Percentiles rank a stretch among this genome's conserved stretches.
These are phyloP conservation scores for Poecilia picta DNA, from an alignment of 2,797 vertebrate genomes.

Conservation along the genomic window DNA sequence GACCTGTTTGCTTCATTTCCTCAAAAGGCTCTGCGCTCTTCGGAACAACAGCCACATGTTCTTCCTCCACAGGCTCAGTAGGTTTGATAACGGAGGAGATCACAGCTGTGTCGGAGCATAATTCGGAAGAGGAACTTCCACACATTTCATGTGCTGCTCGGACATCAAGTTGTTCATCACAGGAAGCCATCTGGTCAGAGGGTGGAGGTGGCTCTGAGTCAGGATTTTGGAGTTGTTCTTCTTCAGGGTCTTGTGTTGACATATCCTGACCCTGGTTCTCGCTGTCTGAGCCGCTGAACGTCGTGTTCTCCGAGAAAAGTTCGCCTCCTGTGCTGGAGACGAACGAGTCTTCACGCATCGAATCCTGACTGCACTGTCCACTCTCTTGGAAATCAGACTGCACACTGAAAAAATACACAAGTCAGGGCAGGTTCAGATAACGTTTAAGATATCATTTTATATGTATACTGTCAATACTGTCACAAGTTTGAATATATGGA, in stretches of 20 bases:
- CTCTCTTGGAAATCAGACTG: constrained; percentile 59
- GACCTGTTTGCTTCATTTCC: constrained; percentile 4
- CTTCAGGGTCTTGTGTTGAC: constrained; percentile 16
- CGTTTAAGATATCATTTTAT: background rate
- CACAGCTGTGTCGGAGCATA: background rate
- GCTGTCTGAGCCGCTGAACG: constrained; percentile 68
- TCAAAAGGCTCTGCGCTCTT: constrained; percentile 9
- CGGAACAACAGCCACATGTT: background rate
- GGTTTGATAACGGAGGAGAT: constrained; percentile 2
- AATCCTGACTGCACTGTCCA: constrained; percentile 77
- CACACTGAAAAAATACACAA: constrained; percentile 38
- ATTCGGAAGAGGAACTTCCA: constrained; percentile 2
- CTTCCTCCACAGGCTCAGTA: constrained; percentile 25
- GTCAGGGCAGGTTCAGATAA: background rate
- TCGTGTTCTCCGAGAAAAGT: constrained; percentile 60
- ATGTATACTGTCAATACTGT: background rate
- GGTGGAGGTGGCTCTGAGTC: constrained; percentile 28
- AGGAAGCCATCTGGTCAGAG: background rate
- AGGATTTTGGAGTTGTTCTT: constrained; percentile 11
- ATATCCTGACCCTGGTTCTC: constrained; percentile 43
- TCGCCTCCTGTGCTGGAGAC: constrained; percentile 67
- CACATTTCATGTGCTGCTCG: constrained; percentile 12
- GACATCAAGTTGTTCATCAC: constrained; percentile 2
- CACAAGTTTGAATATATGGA: background rate
- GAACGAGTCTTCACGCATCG: constrained; percentile 76